Evolutionary conservation across 64 coral and sea anemone species (phyloP).

Genomic region (Stylophora pistillata): DNA sequence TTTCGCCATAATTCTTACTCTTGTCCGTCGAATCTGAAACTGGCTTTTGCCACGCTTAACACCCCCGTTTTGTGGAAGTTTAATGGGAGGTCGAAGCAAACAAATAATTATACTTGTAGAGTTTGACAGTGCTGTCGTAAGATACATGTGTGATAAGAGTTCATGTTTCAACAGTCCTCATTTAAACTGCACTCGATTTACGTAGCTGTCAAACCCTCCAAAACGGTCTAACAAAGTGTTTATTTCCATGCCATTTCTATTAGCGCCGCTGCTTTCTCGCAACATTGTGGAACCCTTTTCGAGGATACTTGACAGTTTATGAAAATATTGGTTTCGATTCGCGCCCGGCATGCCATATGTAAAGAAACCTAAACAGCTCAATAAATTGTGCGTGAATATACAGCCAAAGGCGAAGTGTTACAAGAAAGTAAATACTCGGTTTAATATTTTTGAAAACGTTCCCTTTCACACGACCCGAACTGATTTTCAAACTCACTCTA

Average conservation of each 20-base stretch:
- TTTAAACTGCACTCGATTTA: slow-evolving; percentile 40
- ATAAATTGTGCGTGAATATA: neutral
- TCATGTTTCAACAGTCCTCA: slow-evolving; percentile 46
- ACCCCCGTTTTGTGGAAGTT: neutral
- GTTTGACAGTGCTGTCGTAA: slow-evolving; percentile 36
- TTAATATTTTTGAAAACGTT: neutral
- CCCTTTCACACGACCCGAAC: neutral
- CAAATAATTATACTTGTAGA: slow-evolving; percentile 41
- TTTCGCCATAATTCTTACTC: neutral
- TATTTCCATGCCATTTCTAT: neutral
- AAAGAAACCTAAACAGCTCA: neutral
- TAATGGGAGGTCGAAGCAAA: slow-evolving; percentile 43
- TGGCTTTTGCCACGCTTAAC: neutral
- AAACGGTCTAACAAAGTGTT: slow-evolving; percentile 45
- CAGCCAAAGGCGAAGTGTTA: neutral
- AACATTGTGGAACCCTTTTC: slow-evolving; percentile 9
- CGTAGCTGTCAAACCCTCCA: slow-evolving; percentile 41
- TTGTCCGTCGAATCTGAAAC: neutral
- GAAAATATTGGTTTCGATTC: slow-evolving; percentile 24
- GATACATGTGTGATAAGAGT: slow-evolving; percentile 48
- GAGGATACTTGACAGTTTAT: slow-evolving; percentile 1
- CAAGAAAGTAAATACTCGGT: neutral
- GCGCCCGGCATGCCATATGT: neutral
- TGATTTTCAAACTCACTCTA: neutral
- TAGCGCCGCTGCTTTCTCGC: neutral